Evolutionary conservation across 2,797 vertebrate species (phyloP).

Genomic region (Eleutherodactylus coqui): DNA sequence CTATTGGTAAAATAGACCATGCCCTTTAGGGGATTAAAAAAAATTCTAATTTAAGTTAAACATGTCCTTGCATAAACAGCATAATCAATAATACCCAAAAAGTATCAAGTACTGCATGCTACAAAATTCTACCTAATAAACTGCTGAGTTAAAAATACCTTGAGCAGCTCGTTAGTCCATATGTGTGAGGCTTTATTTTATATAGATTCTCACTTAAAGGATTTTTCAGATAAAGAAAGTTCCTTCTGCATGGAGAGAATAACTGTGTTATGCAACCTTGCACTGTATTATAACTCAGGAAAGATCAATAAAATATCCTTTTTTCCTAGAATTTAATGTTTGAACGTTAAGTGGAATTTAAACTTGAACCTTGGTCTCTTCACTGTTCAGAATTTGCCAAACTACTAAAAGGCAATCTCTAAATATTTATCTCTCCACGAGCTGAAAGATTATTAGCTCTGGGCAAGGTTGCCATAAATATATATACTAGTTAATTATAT

Average conservation of each 20-base stretch:
- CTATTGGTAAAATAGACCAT: too few species aligned
- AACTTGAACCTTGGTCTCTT: constrained; percentile 58
- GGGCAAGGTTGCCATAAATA: background rate
- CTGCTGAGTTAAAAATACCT: background rate
- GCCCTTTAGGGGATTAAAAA: too few species aligned
- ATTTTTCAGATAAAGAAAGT: constrained; percentile 44
- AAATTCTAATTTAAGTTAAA: too few species aligned
- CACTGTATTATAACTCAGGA: constrained; percentile 50
- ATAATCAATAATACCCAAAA: too few species aligned
- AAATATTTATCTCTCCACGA: constrained; percentile 44
- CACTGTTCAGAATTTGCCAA: constrained; percentile 51
- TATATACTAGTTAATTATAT: constrained; percentile 8
- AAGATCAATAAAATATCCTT: constrained; percentile 58
- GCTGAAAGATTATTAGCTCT: constrained; percentile 25
- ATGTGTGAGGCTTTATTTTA: constrained; percentile 30
- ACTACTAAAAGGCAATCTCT: constrained; percentile 44
- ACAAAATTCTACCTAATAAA: background rate
- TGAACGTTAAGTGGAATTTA: constrained; percentile 61
- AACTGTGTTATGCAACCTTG: constrained; percentile 50
- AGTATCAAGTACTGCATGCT: too few species aligned
- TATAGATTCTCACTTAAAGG: constrained; percentile 25
- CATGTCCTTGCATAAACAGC: too few species aligned
- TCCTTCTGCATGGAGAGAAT: constrained; percentile 25
- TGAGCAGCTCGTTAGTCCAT: background rate
- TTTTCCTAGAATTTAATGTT: constrained; percentile 61